phyloP scores from a whole-genome alignment of 2,113 vertebrate species.

The Phalacrocorax pelagicus region DNA sequence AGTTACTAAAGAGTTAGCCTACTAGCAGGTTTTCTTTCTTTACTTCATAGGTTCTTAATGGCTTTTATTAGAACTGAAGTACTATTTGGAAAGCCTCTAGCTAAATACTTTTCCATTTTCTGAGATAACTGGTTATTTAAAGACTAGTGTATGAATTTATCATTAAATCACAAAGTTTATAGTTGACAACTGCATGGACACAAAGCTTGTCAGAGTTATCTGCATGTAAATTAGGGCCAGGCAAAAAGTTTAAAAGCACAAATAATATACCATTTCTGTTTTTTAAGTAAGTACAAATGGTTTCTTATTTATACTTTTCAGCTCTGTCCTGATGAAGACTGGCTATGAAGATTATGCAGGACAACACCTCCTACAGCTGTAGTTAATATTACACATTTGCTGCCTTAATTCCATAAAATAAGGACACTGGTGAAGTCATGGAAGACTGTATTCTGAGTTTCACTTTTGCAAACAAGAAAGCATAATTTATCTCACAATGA shows the following conservation, averaged over 20 bases:
- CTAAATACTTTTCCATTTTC: background rate
- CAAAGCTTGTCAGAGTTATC: background rate
- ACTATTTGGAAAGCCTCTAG: background rate
- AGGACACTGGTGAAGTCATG: background rate
- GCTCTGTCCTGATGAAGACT: background rate
- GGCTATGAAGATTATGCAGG: background rate
- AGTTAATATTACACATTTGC: background rate
- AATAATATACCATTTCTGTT: background rate
- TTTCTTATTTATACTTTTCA: background rate
- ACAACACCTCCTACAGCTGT: background rate
- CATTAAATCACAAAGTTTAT: background rate
- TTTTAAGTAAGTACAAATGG: background rate
- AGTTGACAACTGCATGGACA: background rate
- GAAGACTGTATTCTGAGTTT: background rate
- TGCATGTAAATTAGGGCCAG: background rate
- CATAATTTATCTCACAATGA: background rate
- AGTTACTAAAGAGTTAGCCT: background rate
- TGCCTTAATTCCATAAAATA: background rate
- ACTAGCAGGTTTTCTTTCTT: background rate
- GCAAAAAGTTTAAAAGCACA: background rate
- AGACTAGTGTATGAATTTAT: background rate
- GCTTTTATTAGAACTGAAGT: background rate
- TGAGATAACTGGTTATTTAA: background rate
- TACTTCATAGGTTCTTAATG: background rate
- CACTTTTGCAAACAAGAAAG: background rate